Conservation (phyloP, 2,888 invertebrate genomes). For the Gymnoscelis rufifasciata region DNA sequence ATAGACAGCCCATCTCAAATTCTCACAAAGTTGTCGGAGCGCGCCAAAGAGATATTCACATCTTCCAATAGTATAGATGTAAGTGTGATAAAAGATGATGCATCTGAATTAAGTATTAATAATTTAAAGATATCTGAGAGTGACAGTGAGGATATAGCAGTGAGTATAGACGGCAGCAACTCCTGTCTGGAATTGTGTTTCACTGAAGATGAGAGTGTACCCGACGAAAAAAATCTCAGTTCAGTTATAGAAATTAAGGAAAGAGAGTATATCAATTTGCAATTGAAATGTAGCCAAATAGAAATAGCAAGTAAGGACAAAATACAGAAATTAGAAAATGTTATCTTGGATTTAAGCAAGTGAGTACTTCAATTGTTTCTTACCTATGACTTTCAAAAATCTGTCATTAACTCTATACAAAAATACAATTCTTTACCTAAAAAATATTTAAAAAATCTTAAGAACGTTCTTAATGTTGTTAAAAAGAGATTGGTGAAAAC, state of each 20-base stretch:
- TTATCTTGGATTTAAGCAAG: slow-evolving; percentile 82
- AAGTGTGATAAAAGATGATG: slow-evolving; percentile 57
- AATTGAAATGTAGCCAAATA: slow-evolving; percentile 73
- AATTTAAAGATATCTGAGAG: slow-evolving; percentile 71
- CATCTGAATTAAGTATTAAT: slow-evolving; percentile 65
- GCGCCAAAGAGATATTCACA: slow-evolving; percentile 75
- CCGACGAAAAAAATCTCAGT: slow-evolving; percentile 55
- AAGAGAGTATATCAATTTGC: slow-evolving; percentile 71
- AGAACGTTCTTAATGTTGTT: no score
- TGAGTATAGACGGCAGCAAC: slow-evolving; percentile 69
- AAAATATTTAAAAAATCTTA: background rate
- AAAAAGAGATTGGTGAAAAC: no score
- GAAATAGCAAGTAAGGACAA: slow-evolving; percentile 68
- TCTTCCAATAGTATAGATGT: slow-evolving; percentile 68
- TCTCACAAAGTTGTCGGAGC: slow-evolving; percentile 65
- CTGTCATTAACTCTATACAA: background rate
- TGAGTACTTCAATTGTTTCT: slow-evolving; percentile 45
- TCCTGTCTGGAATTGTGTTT: slow-evolving; percentile 73
- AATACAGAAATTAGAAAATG: slow-evolving; percentile 70
- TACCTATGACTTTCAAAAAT: no score
- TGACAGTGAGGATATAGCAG: slow-evolving; percentile 70
- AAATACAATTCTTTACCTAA: background rate
- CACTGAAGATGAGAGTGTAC: slow-evolving; percentile 65
- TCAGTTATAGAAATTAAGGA: slow-evolving; percentile 64
- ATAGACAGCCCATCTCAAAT: slow-evolving; percentile 73